Evolutionary conservation across 1,140 invertebrate species (phyloP).

Genomic region (Micrasema longulum): DNA sequence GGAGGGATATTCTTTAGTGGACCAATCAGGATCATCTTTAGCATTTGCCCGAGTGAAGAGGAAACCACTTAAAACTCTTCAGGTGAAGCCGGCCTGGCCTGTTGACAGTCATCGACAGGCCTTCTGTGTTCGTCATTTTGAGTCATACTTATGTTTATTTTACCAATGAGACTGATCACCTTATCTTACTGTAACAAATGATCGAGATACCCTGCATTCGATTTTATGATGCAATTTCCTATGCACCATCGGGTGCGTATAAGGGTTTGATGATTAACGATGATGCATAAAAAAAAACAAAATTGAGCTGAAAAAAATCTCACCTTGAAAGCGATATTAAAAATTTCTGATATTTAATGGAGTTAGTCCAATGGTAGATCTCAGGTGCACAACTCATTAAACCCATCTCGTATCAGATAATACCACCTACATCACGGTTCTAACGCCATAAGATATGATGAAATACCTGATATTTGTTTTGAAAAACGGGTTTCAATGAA

Average conservation of each 20-base stretch:
- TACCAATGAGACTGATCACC: background rate
- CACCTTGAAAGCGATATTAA: background rate
- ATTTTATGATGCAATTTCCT: too few species aligned
- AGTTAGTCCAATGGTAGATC: background rate
- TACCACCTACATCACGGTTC: constrained; percentile 1
- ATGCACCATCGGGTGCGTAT: too few species aligned
- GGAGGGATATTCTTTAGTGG: too few species aligned
- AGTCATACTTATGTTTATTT: too few species aligned
- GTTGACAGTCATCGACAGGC: too few species aligned
- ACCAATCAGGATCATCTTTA: too few species aligned
- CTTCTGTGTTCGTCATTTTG: too few species aligned
- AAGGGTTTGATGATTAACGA: background rate
- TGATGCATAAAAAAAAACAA: background rate
- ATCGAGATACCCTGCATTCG: too few species aligned
- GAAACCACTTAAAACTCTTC: too few species aligned
- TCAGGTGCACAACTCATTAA: constrained; percentile 9
- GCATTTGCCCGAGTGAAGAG: too few species aligned
- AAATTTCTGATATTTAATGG: background rate
- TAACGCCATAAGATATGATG: background rate
- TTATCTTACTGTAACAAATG: too few species aligned
- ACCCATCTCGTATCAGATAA: constrained; percentile 23
- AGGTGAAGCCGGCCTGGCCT: too few species aligned
- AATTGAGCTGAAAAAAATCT: background rate
- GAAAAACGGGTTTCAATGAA: constrained; percentile 5
- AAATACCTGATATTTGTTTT: constrained; percentile 2